These are phyloP conservation scores for Drosophila niveifrons DNA, from an alignment of 2,888 invertebrate genomes.

Conservation along the genomic window DNA sequence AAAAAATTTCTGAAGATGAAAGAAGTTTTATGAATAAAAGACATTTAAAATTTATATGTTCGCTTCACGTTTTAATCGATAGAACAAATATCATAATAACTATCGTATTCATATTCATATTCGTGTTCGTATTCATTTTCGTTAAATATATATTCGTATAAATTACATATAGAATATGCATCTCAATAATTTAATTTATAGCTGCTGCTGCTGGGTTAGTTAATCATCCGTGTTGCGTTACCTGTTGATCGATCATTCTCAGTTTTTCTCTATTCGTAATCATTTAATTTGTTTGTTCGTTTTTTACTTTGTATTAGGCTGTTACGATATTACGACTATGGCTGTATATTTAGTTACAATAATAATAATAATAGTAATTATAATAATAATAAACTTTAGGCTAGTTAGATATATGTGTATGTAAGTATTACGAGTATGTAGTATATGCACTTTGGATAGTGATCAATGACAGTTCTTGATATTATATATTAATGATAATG, in stretches of 20 bases:
- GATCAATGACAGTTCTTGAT: conserved; percentile 13
- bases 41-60: conserved; percentile 25
- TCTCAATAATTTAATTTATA: conserved; percentile 21
- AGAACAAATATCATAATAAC: conserved; percentile 63
- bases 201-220: conserved; percentile 19
- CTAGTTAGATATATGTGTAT: conserved; percentile 45
- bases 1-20: too few relatives aligned
- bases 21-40: not conserved
- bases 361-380: conserved; percentile 19
- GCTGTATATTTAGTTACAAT: conserved; percentile 63
- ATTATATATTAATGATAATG: conserved; percentile 25
- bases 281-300: conserved; percentile 25
- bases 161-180: conserved; percentile 21
- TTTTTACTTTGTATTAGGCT: conserved; percentile 8
- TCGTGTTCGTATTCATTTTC: conserved; percentile 25
- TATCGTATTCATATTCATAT: conserved; percentile 47
- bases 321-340: conserved; percentile 23
- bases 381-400: conserved; percentile 46
- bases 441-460: conserved; percentile 59
- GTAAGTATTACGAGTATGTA: conserved; percentile 48
- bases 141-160: conserved; percentile 18
- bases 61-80: conserved; percentile 55
- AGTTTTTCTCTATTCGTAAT: conserved; percentile 35
- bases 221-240: conserved; percentile 19
- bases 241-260: conserved; percentile 58